Base-by-base conservation (phyloP, 1,140 invertebrate genomes). In the Cherax quadricarinatus region DNA sequence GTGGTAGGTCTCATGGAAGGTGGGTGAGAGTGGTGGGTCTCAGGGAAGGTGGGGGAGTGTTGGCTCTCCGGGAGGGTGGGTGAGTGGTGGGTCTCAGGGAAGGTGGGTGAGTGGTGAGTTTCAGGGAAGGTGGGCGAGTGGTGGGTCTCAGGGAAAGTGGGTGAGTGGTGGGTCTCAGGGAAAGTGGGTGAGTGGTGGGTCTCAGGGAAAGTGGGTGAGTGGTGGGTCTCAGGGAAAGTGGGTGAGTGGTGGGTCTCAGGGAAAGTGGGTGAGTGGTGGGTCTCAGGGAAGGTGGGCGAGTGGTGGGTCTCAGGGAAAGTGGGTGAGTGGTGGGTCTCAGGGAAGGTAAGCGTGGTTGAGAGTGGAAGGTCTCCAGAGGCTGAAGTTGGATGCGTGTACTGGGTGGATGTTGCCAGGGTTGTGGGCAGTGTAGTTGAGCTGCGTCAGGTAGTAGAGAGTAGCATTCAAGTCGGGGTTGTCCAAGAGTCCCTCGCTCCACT, bases 391-490 rank as follows among this genome's bases (percentile, higher is more conserved):
- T 24, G 83, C 83, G 14, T 30, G 60, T 30, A 85, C 60, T 12
- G 83, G 83, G 24, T 66, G 62, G 83, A 85, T 70, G 83, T 14
- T 10, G 7, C 30, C 41, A 30, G 14, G 83, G 2, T 70, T 24
- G 12, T 48, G 30, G 3, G 9, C 30, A 16, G 83, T 81, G 79
- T 41, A 70, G 51, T 70, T 87, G 14, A 91, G 83, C 0, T 10
- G 73, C 4, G 84, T 91, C 24, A 41, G 5, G 78, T 81, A 91
- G 78, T 87, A 91, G n/a, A 91, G 60, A 0, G 90, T 91, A 41
- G 84, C 90, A 78, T 91, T 91, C 10, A 91, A 10, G 60, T 91
- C 24, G 1, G 90, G 73, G 90, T 91, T 86, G 21, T 80, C 84
- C 41, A 86, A 49, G 41, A 60, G 48, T 9, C 62, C 85, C 0